These are phyloP conservation scores for Corythoichthys intestinalis DNA, from an alignment of 2,113 vertebrate species.

Conservation along the genomic window DNA sequence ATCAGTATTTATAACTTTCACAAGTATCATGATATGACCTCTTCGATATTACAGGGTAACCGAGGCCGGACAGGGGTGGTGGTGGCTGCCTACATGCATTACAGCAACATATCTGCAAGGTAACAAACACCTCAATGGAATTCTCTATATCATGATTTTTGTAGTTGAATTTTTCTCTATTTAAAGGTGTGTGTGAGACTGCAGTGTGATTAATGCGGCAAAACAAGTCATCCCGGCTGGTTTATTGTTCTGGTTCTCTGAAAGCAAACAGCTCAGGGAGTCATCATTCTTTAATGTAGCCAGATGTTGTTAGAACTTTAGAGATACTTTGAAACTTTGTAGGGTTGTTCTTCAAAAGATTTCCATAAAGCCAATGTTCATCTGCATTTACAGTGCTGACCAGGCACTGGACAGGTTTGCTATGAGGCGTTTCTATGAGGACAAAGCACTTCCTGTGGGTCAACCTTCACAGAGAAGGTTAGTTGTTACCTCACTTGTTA, in stretches of 20 bases:
- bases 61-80: conserved; percentile 89
- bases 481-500: conserved; percentile 45
- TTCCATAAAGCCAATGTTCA: neutral
- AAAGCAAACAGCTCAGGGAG: conserved; percentile 13
- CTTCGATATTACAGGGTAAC: conserved; percentile 77
- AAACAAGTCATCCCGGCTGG: conserved; percentile 22
- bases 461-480: conserved; percentile 94
- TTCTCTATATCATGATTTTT: neutral
- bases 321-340: conserved; percentile 15
- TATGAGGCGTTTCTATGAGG: conserved; percentile 96
- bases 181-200: neutral
- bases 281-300: conserved; percentile 35
- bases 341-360: neutral
- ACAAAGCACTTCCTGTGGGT: conserved; percentile 88
- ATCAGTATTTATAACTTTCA: neutral
- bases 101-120: conserved; percentile 98
- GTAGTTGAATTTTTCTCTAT: neutral
- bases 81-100: conserved; percentile 95
- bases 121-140: conserved; percentile 47
- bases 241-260: conserved; percentile 35
- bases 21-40: neutral
- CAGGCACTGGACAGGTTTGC: conserved; percentile 96
- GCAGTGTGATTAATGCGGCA: conserved; percentile 38
- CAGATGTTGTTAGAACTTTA: conserved; percentile 51
- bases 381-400: conserved; percentile 74